Evolutionary conservation across 2,113 vertebrate genomes (phyloP), one percentile per base, ranked within the genome.

Genomic region (Agapornis roseicollis): DNA sequence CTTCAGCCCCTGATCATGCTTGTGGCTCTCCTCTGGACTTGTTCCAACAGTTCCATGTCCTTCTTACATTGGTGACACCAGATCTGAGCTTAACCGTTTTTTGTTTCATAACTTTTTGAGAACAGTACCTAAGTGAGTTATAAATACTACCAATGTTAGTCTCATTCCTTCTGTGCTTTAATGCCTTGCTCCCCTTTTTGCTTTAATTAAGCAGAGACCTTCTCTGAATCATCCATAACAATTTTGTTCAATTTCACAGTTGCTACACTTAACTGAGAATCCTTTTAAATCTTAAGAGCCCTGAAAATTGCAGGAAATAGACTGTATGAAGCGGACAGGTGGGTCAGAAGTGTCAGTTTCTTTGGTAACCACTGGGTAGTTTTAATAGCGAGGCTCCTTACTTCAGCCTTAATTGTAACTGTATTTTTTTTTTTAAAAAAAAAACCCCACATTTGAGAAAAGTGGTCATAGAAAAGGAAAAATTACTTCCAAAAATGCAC

Each of bases 381-480:
- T 89, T 80, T 49, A 93, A 52, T 17, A 61, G 24, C 0, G 1
- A 55, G 39, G 8, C 31, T 81, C 68, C 63, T 71, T 88, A 37
- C 86, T 85, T 84, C 88, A 88, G 85, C 35, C 35, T 47, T 84
- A 84, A 81, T 63, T 81, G 44, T 55, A 87, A 83, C 42, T n/a
- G 22, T n/a, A n/a, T n/a, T n/a, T n/a, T n/a, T n/a, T n/a, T n/a
- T n/a, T n/a, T 88, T 82, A 39, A 29, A 56, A 81, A 86, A 22
- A 78, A 96, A 50, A 17, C 16, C 31, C 41, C 47, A 69, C 78
- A 91, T 55, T 55, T n/a, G 63, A 84, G 41, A 46, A 71, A 29
- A 65, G 37, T 12, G 56, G 19, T 80, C 23, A 64, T 39, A 49
- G 15, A 78, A 65, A 80, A 81, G 20, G n/a, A 56, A 77, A 81